Conservation (phyloP, 2,113 vertebrate genomes). For the Solea solea region DNA sequence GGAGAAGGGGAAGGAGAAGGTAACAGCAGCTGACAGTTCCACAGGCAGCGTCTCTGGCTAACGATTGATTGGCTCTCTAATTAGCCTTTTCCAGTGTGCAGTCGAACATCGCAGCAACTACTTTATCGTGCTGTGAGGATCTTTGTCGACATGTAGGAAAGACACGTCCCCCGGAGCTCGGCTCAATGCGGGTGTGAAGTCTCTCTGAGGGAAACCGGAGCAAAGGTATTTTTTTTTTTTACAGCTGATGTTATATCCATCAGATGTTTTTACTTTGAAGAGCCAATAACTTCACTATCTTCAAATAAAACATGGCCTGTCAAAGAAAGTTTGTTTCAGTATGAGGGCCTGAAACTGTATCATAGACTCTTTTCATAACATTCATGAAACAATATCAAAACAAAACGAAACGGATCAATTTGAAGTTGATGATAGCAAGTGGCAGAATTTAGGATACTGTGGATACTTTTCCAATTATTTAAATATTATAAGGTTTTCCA, state of each 20-base stretch:
- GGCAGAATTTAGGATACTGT: too few relatives aligned
- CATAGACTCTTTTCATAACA: too few relatives aligned
- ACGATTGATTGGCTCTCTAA: conserved; percentile 77
- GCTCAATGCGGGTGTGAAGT: conserved; percentile 19
- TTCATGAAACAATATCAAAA: too few relatives aligned
- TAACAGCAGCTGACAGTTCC: conserved; percentile 66
- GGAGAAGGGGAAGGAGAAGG: conserved; percentile 45
- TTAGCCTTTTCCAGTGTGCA: conserved; percentile 69
- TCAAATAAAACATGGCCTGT: background rate
- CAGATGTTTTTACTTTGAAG: conserved; percentile 16
- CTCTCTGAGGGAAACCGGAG: background rate
- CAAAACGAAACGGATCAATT: too few relatives aligned
- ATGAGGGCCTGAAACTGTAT: too few relatives aligned
- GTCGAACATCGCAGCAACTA: conserved; percentile 63
- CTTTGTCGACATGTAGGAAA: conserved; percentile 59
- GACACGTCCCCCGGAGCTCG: conserved; percentile 50
- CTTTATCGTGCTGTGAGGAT: conserved; percentile 68
- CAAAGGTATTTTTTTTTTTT: conserved; percentile 9
- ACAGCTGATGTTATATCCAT: conserved; percentile 3
- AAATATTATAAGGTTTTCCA: too few relatives aligned
- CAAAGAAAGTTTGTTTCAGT: too few relatives aligned
- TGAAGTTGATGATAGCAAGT: too few relatives aligned
- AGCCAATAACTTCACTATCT: background rate
- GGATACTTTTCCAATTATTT: too few relatives aligned
- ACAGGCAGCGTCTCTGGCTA: conserved; percentile 56